Conservation (phyloP, 64 coral and sea anemone species). For the Montipora capricornis region DNA sequence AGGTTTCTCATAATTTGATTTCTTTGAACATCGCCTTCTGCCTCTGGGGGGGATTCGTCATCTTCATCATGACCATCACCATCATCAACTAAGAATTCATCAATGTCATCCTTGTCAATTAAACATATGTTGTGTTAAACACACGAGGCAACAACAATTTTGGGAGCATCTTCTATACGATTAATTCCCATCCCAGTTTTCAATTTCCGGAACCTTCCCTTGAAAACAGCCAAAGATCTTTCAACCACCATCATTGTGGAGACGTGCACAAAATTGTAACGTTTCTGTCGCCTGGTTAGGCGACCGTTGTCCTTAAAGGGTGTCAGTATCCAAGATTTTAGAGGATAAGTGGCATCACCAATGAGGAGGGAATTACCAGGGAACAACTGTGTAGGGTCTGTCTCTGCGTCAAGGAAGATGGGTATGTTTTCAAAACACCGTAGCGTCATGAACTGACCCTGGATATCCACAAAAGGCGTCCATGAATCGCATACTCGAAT, state of each 20-base stretch:
- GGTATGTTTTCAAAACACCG: too few relatives aligned
- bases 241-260: slow-evolving; percentile 31
- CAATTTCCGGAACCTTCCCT: slow-evolving; percentile 27
- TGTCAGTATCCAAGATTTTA: slow-evolving; percentile 41
- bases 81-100: neutral
- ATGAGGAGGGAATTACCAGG: slow-evolving; percentile 26
- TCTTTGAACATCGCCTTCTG: neutral
- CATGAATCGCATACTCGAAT: too few relatives aligned
- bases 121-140: neutral
- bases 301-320: slow-evolving; percentile 29
- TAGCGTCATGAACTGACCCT: too few relatives aligned
- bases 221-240: slow-evolving; percentile 15
- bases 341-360: slow-evolving; percentile 39
- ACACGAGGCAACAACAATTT: neutral
- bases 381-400: too few relatives aligned
- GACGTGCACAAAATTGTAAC: neutral
- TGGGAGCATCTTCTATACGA: neutral
- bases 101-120: neutral
- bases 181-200: slow-evolving; percentile 7
- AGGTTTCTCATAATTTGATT: neutral
- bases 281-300: neutral
- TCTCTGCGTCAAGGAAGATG: too few relatives aligned
- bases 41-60: neutral
- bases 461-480: too few relatives aligned
- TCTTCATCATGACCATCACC: neutral